phyloP scores from a whole-genome alignment of 2,113 vertebrate genomes.

The Xiphophorus hellerii region DNA sequence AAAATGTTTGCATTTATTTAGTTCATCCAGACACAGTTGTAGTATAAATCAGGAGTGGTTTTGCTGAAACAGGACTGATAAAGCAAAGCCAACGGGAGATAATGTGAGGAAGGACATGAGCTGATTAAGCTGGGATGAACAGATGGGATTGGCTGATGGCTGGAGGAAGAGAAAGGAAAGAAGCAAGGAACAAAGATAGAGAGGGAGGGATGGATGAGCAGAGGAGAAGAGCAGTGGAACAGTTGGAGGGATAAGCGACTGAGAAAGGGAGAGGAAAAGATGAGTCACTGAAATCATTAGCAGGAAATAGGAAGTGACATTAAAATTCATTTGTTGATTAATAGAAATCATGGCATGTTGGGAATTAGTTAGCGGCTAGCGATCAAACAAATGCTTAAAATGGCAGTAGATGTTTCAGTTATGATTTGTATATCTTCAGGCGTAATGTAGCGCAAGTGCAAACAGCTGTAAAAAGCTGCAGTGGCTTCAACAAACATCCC shows the following conservation, averaged over 20 bases:
- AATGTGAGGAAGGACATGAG: neutral
- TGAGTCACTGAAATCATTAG: neutral
- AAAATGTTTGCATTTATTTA: constrained; percentile 26
- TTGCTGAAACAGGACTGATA: constrained; percentile 26
- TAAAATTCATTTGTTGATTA: constrained; percentile 1
- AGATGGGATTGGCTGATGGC: constrained; percentile 47
- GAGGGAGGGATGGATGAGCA: neutral
- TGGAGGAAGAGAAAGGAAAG: constrained; percentile 35
- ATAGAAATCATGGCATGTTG: constrained; percentile 4
- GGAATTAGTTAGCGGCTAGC: constrained; percentile 23
- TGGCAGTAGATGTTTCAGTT: constrained; percentile 8
- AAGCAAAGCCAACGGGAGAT: constrained; percentile 2
- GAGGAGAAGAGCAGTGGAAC: constrained; percentile 1
- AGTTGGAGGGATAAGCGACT: neutral
- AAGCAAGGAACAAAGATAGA: constrained; percentile 30
- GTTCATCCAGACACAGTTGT: constrained; percentile 16
- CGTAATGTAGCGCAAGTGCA: constrained; percentile 14
- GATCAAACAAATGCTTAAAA: constrained; percentile 32
- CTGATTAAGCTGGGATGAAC: constrained; percentile 40
- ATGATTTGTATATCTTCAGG: constrained; percentile 13
- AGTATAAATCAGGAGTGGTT: constrained; percentile 20
- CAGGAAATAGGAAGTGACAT: constrained; percentile 6
- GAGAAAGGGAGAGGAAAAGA: constrained; percentile 1
- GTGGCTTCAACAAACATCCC: constrained; percentile 7
- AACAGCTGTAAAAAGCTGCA: constrained; percentile 18